Evolutionary conservation across 2,888 invertebrate genomes (phyloP), one percentile per base, ranked within the genome.

Genomic region (Macrophya annulata): DNA sequence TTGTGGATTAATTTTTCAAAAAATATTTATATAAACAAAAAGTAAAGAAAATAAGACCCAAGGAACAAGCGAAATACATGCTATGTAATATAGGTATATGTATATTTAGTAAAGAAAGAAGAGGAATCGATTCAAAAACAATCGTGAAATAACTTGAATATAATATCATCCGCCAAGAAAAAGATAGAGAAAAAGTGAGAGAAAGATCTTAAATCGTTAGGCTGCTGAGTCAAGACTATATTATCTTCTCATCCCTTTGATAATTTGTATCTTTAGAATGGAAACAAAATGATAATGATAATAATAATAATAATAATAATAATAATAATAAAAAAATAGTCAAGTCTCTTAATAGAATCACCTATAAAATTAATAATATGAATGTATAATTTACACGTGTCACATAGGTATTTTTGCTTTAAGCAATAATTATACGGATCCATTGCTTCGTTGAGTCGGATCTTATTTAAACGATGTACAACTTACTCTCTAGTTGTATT

Each of bases 401-500:
- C 77, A 55, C 51, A 77, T 51, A 77, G 48, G 51, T 51, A 31
- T 12, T 68, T 37, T 77, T 77, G 77, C 51, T 51, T 77, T 37
- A 6, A 77, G 77, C 77, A 25, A 59, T 59, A 59, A 40, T 43
- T 83, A 40, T 68, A 68, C 2, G 17, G 83, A 83, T 82, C 68
- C 79, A 8, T 55, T n/a, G 31, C 55, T 72, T 37, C 10, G 45
- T n/a, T 48, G 48, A n/a, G 6, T 77, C 25, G 31, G 31, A 72
- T 84, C 79, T 51, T n/a, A n/a, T n/a, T 48, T 86, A 88, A 87
- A 89, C 87, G 86, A 87, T 89, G 87, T 90, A 89, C 89, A 90
- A 90, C 90, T 90, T 91, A 92, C 87, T 87, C 88, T 86, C 91
- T 92, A 92, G 88, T 90, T 89, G 90, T 91, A 92, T 93, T 89